Evolutionary conservation across 2,797 vertebrate genomes (phyloP), one percentile per base, ranked within the genome.

Genomic region (Petrocephalus sullivani): DNA sequence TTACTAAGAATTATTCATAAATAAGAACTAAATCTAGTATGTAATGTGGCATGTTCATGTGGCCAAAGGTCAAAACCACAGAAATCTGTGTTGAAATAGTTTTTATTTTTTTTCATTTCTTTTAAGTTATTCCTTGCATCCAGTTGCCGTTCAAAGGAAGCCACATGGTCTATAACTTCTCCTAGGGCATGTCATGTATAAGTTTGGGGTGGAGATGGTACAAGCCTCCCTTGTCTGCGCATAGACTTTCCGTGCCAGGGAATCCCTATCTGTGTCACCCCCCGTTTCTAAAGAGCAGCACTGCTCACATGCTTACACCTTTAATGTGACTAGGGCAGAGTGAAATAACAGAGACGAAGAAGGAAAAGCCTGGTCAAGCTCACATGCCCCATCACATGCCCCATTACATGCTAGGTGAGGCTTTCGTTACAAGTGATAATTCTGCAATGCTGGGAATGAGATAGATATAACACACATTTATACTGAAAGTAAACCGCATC

Each of bases 171-270:
- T 12, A 37, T 78, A 23, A 33, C 28, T 56, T 56, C 19, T 14
- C 12, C 49, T 16, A 75, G 28, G 28, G 33, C 86, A 78, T 54
- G 51, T 61, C 89, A 10, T 64, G 61, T 21, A 64, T 64, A 28
- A 58, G 0, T 64, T 86, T 53, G 19, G 21, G 21, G 78, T 90
- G 75, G 83, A 87, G 86, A 87, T 91, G 91, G 90, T 89, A 57
- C 91, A 12, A 5, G n/a, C 33, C 33, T 56, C 57, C 33, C 14
- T 56, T 54, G 81, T 88, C 90, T 92, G 94, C 92, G 87, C 91
- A 93, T 89, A 90, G 88, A 92, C 89, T 89, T 87, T 89, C 89
- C 61, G 87, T 10, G 53, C 57, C 87, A 88, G 93, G 93, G 94
- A 94, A 91, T 90, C 75, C 89, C 89, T 2, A 91, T 90, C 91